phyloP scores from a whole-genome alignment of 2,888 invertebrate species.

The Lasioglossum calceatum region DNA sequence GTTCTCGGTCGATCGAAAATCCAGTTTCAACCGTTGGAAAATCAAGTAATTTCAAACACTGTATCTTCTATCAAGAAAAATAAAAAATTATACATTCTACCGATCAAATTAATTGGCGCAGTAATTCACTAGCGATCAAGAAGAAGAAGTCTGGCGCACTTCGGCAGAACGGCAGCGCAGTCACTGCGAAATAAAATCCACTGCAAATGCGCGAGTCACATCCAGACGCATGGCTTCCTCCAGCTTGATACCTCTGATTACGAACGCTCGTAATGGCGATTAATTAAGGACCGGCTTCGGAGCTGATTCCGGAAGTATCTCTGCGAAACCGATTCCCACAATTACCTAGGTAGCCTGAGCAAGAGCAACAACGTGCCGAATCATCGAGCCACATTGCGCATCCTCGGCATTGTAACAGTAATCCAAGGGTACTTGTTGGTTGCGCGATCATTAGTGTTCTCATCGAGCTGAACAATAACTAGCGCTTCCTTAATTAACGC shows the following conservation, averaged over 20 bases:
- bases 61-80: too few species aligned
- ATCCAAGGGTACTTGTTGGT: background rate
- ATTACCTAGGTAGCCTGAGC: background rate
- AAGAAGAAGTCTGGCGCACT: background rate
- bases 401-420: constrained; percentile 15
- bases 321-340: background rate
- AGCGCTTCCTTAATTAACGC: constrained; percentile 62
- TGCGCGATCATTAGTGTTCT: constrained; percentile 25
- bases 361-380: constrained; percentile 8
- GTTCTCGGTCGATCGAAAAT: background rate
- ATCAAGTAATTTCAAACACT: too few species aligned
- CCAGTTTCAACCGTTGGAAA: background rate
- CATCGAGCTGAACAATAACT: constrained; percentile 53
- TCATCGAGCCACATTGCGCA: background rate
- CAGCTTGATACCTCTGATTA: background rate
- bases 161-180: background rate
- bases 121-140: background rate
- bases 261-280: background rate
- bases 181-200: background rate
- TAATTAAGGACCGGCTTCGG: background rate
- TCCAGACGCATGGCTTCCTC: background rate
- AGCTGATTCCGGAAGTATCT: background rate
- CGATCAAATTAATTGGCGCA: background rate
- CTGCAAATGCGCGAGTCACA: background rate
- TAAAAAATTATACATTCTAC: background rate